phyloP scores from a whole-genome alignment of 2,113 vertebrate genomes.

The Tragulus kanchil region DNA sequence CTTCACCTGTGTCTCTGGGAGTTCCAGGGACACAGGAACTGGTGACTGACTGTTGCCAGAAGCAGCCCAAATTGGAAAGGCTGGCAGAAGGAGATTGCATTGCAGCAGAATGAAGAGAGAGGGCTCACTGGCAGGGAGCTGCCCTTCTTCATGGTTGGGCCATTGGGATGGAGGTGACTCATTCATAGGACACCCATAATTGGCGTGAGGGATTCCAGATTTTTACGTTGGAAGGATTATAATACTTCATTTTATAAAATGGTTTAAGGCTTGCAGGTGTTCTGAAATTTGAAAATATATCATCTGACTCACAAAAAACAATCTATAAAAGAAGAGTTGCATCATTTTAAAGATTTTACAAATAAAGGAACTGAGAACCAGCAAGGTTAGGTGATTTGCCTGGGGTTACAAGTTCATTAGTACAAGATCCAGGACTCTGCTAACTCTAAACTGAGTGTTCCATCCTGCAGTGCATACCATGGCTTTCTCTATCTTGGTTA shows the following conservation, averaged over 20 bases:
- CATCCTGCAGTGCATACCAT: not conserved
- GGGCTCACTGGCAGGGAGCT: not conserved
- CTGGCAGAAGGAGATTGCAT: not conserved
- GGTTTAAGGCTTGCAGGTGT: not conserved
- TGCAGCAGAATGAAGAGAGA: not conserved
- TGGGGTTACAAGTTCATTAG: not conserved
- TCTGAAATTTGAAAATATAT: constrained; percentile 6
- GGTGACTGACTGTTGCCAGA: not conserved
- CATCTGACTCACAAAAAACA: constrained; percentile 1
- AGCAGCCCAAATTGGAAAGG: not conserved
- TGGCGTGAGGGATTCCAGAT: not conserved
- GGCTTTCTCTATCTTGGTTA: constrained; percentile 42
- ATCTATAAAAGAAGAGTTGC: not conserved
- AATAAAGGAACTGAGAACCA: constrained; percentile 22
- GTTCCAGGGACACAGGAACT: not conserved
- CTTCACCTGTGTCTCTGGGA: not conserved
- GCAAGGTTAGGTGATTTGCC: not conserved
- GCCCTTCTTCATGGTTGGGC: not conserved
- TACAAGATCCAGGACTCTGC: not conserved
- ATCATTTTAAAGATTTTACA: constrained; percentile 29
- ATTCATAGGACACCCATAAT: not conserved
- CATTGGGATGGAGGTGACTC: not conserved
- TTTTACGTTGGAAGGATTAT: not conserved
- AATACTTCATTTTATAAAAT: constrained; percentile 11
- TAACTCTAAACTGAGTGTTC: not conserved